phyloP scores from a whole-genome alignment of 2,888 invertebrate species.

The Caprella mutica region DNA sequence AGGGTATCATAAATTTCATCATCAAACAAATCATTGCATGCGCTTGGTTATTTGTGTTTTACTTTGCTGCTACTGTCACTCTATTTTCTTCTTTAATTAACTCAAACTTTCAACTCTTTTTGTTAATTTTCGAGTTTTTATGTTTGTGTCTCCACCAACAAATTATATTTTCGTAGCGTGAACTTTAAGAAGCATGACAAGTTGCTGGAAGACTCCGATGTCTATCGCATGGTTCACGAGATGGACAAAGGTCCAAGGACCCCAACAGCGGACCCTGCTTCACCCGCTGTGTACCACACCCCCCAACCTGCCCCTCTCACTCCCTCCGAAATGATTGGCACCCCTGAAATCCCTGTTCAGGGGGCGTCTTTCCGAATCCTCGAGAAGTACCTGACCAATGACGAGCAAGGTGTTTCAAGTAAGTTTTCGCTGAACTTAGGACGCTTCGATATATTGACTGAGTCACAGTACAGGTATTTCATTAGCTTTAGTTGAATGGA shows the following conservation, averaged over 20 bases:
- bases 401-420: slow-evolving; percentile 9
- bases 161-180: slow-evolving; percentile 25
- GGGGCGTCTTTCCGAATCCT: slow-evolving; percentile 32
- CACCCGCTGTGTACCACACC: slow-evolving; percentile 3
- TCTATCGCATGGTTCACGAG: slow-evolving; percentile 79
- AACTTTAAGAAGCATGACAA: slow-evolving; percentile 42
- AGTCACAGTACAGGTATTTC: no score
- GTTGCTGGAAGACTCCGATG: slow-evolving; percentile 74
- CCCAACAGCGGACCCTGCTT: neutral
- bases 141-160: no score
- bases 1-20: no score
- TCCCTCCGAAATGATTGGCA: slow-evolving; percentile 20
- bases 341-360: slow-evolving; percentile 29
- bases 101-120: no score
- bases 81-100: no score
- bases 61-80: no score
- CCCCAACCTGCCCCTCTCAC: slow-evolving; percentile 47
- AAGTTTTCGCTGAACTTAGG: no score
- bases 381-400: slow-evolving; percentile 20
- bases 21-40: no score
- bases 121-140: no score
- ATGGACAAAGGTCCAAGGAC: slow-evolving; percentile 62
- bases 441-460: no score
- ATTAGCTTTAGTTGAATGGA: no score
- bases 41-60: no score